Evolutionary conservation across 2,797 vertebrate species (phyloP), one percentile per base, ranked within the genome.

Genomic region (Cossypha niveicapilla): DNA sequence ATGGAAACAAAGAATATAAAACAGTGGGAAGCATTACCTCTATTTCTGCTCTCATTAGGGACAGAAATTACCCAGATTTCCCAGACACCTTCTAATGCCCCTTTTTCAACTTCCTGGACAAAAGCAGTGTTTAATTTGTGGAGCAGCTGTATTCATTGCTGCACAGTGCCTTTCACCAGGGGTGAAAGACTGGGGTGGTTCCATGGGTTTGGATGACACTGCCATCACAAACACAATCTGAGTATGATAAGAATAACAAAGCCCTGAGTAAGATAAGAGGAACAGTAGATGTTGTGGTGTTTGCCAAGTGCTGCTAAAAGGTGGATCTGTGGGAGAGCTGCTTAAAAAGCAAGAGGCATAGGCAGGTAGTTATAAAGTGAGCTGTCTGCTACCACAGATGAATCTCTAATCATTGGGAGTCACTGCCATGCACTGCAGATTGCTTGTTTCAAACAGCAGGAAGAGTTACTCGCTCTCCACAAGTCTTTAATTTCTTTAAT

Each of bases 311-410:
- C n/a, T n/a, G 60, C 41, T 62, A 6, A 34, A 34, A 82, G 51
- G 58, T 34, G 22, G 11, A 42, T 82, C 37, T 66, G 21, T 21
- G 51, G 34, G n/a, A 82, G 28, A 32, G 53, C 74, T 94, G 74
- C 57, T 95, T 93, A 86, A 82, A 94, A 95, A 81, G 34, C 86
- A 74, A 73, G 63, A 75, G 60, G 51, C 72, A 87, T 47, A 67
- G n/a, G 32, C 71, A 92, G 74, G 73, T 84, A 70, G 58, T 75
- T 90, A 86, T 68, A 42, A 76, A 94, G 62, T 10, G 80, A 92
- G 86, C 57, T 0, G 42, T 73, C 90, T 93, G 61, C 86, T 90
- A 73, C 70, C n/a, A 18, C 74, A 76, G 53, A 74, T 44, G 86
- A 94, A 88, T 94, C 30, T 34, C 60, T 96, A 81, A 93, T 90